These are phyloP conservation scores for Zeuzera pyrina DNA, from an alignment of 2,888 invertebrate genomes.

Conservation along the genomic window DNA sequence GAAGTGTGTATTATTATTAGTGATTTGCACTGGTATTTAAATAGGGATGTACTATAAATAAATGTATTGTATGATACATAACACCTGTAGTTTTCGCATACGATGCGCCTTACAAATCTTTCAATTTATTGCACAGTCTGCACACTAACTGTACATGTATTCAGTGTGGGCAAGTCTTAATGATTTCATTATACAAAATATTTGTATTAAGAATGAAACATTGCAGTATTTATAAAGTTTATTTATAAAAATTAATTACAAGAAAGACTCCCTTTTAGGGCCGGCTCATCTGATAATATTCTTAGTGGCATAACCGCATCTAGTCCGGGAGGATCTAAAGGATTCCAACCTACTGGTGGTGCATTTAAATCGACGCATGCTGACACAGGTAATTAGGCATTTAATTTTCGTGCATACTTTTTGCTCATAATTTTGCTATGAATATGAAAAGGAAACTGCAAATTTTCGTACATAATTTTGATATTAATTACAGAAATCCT, in stretches of 20 bases:
- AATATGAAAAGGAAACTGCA: neutral
- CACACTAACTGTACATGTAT: neutral
- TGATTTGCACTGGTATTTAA: too few relatives aligned
- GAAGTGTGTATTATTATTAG: too few relatives aligned
- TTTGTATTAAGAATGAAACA: neutral
- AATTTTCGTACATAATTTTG: neutral
- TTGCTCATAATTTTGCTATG: too few relatives aligned
- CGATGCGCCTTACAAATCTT: too few relatives aligned
- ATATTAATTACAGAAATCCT: slow-evolving; percentile 39
- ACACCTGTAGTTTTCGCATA: too few relatives aligned
- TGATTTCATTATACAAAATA: too few relatives aligned
- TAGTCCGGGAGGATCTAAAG: slow-evolving; percentile 87
- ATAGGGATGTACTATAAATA: too few relatives aligned
- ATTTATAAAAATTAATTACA: neutral
- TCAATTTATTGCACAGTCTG: too few relatives aligned
- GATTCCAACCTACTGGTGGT: slow-evolving; percentile 94
- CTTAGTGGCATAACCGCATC: slow-evolving; percentile 63
- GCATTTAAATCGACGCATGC: slow-evolving; percentile 90
- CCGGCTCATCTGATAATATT: slow-evolving; percentile 64
- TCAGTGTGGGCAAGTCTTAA: too few relatives aligned
- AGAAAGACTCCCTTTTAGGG: slow-evolving; percentile 26
- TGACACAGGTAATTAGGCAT: slow-evolving; percentile 45
- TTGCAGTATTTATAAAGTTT: neutral
- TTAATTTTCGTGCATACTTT: neutral
- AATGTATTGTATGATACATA: too few relatives aligned